Percentiles rank a stretch among this genome's conserved stretches.
Evolutionary conservation across 1,140 invertebrate genomes (phyloP).

Genomic region (Drosophila arizonae): DNA sequence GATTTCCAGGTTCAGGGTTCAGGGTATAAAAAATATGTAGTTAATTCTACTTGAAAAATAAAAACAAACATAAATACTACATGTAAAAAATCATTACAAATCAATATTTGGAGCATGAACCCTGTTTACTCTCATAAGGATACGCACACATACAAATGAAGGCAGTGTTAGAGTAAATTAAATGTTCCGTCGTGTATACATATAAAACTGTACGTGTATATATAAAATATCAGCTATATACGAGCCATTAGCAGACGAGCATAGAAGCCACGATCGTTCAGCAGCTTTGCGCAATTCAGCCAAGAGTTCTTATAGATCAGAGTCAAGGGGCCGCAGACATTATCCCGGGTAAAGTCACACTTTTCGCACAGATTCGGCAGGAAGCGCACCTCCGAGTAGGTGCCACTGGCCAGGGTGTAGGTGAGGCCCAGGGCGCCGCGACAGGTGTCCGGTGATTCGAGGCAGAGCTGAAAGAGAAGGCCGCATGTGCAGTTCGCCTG

Average conservation of each 20-base stretch:
- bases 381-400: slow-evolving; percentile 29
- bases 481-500: background rate
- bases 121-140: too few species aligned
- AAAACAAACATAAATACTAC: too few species aligned
- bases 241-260: slow-evolving; percentile 30
- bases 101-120: too few species aligned
- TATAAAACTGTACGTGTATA: too few species aligned
- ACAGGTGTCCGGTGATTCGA: background rate
- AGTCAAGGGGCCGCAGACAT: slow-evolving; percentile 1
- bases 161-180: too few species aligned
- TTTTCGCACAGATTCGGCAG: slow-evolving; percentile 38
- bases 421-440: background rate
- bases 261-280: slow-evolving; percentile 27
- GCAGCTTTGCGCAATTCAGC: background rate
- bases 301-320: slow-evolving; percentile 19
- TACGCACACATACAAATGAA: too few species aligned
- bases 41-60: too few species aligned
- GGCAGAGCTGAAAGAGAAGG: slow-evolving; percentile 11
- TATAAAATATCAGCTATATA: background rate
- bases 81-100: too few species aligned
- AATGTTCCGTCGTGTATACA: too few species aligned
- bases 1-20: too few species aligned
- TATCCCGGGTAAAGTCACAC: slow-evolving; percentile 2
- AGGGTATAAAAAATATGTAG: too few species aligned
- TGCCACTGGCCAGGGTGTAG: slow-evolving; percentile 28